Conservation (phyloP, 2,113 vertebrate genomes). For the Sebastes schlegelii region DNA sequence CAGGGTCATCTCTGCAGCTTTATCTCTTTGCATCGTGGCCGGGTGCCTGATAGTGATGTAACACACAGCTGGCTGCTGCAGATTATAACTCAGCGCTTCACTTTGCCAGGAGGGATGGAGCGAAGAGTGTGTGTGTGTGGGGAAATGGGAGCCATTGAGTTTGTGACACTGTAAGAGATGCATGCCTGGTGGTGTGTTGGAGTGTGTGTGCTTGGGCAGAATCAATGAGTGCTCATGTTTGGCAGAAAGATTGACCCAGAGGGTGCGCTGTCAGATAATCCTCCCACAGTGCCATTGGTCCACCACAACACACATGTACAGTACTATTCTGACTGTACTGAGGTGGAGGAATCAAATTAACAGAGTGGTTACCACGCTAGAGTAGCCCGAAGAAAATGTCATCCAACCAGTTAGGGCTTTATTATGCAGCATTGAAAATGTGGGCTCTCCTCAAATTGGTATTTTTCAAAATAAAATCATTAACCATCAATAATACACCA, state of each 20-base stretch:
- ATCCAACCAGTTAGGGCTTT: not conserved
- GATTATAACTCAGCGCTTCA: constrained; percentile 70
- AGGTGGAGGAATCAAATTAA: not conserved
- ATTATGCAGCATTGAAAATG: not conserved
- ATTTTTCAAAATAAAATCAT: constrained; percentile 2
- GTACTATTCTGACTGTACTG: not conserved
- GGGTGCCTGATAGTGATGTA: constrained; percentile 65
- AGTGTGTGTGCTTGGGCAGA: not conserved
- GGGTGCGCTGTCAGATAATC: constrained; percentile 35
- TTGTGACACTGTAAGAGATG: constrained; percentile 3
- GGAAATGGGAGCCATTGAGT: constrained; percentile 12
- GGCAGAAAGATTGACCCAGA: not conserved
- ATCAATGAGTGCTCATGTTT: constrained; percentile 17
- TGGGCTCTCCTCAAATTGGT: not conserved
- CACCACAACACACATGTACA: not conserved
- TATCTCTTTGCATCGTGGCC: constrained; percentile 8
- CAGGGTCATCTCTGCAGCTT: constrained; percentile 4
- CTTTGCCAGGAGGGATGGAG: constrained; percentile 35
- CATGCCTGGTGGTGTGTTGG: not conserved
- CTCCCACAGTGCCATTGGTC: not conserved
- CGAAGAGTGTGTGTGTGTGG: not conserved
- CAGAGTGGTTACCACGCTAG: not conserved
- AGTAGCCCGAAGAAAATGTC: not conserved
- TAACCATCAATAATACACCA: too few species aligned
- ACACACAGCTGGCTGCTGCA: constrained; percentile 76